Evolutionary conservation across 2,888 invertebrate genomes (phyloP).

Genomic region (Cecidostiba fungosa): DNA sequence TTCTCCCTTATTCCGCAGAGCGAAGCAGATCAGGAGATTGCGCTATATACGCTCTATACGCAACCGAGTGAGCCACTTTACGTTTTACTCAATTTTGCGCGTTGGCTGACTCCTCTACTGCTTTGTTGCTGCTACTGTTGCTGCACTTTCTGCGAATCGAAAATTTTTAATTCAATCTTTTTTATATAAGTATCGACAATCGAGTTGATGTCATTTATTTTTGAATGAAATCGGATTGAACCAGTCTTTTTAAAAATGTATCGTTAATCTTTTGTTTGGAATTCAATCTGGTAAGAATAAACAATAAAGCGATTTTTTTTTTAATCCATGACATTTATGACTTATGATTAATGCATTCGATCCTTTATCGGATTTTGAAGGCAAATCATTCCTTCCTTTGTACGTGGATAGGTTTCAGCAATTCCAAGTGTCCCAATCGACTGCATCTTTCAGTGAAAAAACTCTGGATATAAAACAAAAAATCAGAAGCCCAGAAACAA

Average conservation of each 20-base stretch:
- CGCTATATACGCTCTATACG: neutral
- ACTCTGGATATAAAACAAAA: neutral
- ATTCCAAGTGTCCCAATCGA: too few relatives aligned
- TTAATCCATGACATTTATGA: neutral
- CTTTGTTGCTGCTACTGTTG: neutral
- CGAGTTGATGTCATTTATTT: neutral
- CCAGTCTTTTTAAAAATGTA: too few relatives aligned
- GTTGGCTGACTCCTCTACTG: neutral
- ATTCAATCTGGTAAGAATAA: neutral
- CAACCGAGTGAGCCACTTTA: slow-evolving; percentile 21
- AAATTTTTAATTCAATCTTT: too few relatives aligned
- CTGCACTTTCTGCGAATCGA: neutral
- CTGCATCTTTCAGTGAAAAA: neutral
- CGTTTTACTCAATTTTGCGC: slow-evolving; percentile 54
- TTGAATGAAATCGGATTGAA: neutral
- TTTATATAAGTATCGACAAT: too few relatives aligned
- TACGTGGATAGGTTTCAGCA: too few relatives aligned
- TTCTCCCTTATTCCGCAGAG: neutral
- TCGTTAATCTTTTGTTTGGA: neutral
- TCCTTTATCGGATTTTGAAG: neutral
- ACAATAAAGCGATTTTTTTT: neutral
- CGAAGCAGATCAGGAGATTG: slow-evolving; percentile 42
- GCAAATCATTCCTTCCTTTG: neutral
- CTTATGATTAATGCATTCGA: neutral
- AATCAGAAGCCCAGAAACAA: neutral